Percentiles rank a stretch among this genome's conserved stretches.
phyloP scores from a whole-genome alignment of 2,888 invertebrate species.

The Ichneumon xanthorius region DNA sequence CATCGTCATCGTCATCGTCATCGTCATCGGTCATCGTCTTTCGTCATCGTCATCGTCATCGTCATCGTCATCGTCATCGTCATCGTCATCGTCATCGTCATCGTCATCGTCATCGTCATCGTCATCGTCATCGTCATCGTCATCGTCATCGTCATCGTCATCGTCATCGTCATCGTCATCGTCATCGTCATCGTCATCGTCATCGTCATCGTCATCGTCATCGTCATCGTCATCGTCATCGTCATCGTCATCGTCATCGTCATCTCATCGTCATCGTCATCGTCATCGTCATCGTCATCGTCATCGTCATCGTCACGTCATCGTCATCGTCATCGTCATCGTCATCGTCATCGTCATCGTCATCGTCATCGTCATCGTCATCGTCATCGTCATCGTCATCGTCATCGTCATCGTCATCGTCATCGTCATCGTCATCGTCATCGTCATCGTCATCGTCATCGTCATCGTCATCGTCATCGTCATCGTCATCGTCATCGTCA shows the following conservation, averaged over 20 bases:
- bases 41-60: too few species aligned
- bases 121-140: conserved; percentile 14
- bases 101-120: conserved; percentile 15
- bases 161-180: conserved; percentile 16
- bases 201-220: conserved; percentile 17
- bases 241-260: conserved; percentile 13
- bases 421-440: conserved; percentile 14
- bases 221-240: conserved; percentile 17
- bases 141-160: conserved; percentile 17
- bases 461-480: conserved; percentile 14
- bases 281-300: conserved; percentile 9
- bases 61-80: conserved; percentile 1
- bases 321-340: too few species aligned
- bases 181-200: conserved; percentile 14
- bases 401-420: conserved; percentile 14
- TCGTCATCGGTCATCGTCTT: too few species aligned
- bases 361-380: conserved; percentile 17
- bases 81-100: conserved; percentile 17
- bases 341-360: conserved; percentile 14
- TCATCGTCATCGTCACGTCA: too few species aligned
- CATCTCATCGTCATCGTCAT: conserved; percentile 16
- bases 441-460: conserved; percentile 17
- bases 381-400: conserved; percentile 17
- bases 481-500: conserved; percentile 17
- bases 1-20: too few species aligned